Conservation (phyloP, 2,797 vertebrate genomes). For the Emys orbicularis region DNA sequence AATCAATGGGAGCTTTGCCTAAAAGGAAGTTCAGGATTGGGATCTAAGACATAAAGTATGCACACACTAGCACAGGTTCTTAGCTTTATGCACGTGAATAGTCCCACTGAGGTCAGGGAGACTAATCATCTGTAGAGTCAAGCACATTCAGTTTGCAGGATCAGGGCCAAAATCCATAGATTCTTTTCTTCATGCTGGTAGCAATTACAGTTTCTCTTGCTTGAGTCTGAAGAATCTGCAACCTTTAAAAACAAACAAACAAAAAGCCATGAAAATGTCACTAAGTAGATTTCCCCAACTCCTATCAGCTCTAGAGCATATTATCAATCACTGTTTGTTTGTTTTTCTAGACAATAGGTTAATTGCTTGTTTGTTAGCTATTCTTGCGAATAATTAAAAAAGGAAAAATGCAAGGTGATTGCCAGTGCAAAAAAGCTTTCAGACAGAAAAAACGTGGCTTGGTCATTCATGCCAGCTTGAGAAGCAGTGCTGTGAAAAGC, state of each 20-base stretch:
- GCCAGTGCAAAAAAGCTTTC: conserved; percentile 6
- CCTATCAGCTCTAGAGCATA: background rate
- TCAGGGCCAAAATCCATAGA: background rate
- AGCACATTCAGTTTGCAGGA: background rate
- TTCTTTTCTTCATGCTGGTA: background rate
- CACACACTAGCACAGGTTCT: background rate
- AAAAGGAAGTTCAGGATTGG: background rate
- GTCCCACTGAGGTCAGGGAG: background rate
- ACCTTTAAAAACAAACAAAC: background rate
- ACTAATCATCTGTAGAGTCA: background rate
- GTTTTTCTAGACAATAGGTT: background rate
- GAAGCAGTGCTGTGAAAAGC: conserved; percentile 1
- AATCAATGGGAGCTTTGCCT: background rate
- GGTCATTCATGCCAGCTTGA: background rate
- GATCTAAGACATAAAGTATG: background rate
- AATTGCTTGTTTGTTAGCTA: conserved; percentile 2
- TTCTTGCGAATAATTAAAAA: conserved; percentile 15
- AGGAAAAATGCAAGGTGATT: background rate
- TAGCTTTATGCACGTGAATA: background rate
- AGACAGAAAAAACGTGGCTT: background rate
- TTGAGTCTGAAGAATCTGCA: background rate
- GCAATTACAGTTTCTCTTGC: background rate
- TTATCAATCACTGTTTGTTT: background rate
- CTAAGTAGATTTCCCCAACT: background rate
- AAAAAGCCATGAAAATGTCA: rapidly evolving